Conservation (phyloP, 2,113 vertebrate species). For the Echinops telfairi region DNA sequence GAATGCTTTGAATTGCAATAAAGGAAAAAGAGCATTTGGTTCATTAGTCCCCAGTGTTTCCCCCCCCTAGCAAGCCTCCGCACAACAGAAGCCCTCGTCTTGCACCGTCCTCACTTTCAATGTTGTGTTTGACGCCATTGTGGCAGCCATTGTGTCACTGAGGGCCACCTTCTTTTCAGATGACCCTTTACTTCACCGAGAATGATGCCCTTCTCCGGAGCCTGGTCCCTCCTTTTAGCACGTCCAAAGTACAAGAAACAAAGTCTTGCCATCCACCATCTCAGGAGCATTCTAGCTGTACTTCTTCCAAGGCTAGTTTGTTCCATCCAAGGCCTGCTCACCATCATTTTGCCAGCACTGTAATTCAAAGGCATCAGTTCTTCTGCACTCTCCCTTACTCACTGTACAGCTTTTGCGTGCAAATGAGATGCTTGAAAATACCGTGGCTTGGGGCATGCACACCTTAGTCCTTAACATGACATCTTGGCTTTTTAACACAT, state of each 20-base stretch:
- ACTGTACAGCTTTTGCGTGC: background rate
- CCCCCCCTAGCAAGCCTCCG: background rate
- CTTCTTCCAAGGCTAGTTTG: background rate
- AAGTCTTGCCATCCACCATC: background rate
- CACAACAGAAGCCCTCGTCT: background rate
- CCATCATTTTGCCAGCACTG: background rate
- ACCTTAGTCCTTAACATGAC: background rate
- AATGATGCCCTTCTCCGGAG: background rate
- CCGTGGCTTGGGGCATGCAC: background rate
- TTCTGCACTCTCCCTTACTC: background rate
- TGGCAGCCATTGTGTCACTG: background rate
- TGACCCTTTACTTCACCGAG: background rate
- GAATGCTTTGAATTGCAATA: background rate
- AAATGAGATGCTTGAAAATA: background rate
- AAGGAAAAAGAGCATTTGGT: background rate
- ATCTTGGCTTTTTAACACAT: background rate
- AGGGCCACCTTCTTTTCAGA: background rate
- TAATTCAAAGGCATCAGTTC: background rate
- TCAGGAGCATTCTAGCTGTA: background rate
- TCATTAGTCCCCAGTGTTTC: conserved; percentile 27
- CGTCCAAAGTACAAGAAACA: background rate
- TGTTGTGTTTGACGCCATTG: background rate
- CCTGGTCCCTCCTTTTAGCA: background rate
- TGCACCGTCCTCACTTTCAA: background rate
- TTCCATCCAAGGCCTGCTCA: background rate